phyloP scores from a whole-genome alignment of 2,113 vertebrate genomes.

The Lutjanus erythropterus region DNA sequence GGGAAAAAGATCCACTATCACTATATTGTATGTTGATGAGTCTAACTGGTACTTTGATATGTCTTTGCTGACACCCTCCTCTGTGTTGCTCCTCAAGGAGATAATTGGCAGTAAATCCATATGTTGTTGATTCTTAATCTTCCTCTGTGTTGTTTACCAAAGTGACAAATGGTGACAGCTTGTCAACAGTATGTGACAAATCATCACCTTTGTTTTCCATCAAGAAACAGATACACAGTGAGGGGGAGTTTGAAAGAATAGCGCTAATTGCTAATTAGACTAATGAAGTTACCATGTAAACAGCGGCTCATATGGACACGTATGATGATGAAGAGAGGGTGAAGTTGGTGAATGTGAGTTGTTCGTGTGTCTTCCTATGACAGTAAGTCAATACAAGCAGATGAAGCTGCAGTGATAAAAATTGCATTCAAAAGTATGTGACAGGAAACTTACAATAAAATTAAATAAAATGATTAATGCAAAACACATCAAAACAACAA shows the following conservation, averaged over 20 bases:
- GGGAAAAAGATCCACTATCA: too few species aligned
- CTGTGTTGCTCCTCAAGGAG: neutral
- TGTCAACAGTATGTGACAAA: neutral
- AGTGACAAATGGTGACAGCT: slow-evolving; percentile 8
- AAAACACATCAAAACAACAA: too few species aligned
- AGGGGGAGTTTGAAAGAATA: slow-evolving; percentile 24
- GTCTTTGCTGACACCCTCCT: neutral
- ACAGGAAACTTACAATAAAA: too few species aligned
- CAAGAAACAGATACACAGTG: neutral
- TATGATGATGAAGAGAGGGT: neutral
- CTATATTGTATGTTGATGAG: neutral
- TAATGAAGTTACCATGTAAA: slow-evolving; percentile 26
- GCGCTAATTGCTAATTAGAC: slow-evolving; percentile 20
- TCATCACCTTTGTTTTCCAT: neutral
- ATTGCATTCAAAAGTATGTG: too few species aligned
- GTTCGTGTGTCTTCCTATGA: too few species aligned
- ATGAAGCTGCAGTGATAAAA: too few species aligned
- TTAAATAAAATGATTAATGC: too few species aligned
- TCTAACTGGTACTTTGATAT: neutral
- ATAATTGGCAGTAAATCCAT: slow-evolving; percentile 35
- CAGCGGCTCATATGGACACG: neutral
- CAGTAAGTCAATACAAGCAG: too few species aligned
- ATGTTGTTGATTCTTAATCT: neutral
- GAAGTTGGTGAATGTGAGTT: neutral
- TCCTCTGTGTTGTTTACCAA: neutral